Evolutionary conservation across 2,888 invertebrate genomes (phyloP), one percentile per base, ranked within the genome.

Genomic region (Thera obeliscata): DNA sequence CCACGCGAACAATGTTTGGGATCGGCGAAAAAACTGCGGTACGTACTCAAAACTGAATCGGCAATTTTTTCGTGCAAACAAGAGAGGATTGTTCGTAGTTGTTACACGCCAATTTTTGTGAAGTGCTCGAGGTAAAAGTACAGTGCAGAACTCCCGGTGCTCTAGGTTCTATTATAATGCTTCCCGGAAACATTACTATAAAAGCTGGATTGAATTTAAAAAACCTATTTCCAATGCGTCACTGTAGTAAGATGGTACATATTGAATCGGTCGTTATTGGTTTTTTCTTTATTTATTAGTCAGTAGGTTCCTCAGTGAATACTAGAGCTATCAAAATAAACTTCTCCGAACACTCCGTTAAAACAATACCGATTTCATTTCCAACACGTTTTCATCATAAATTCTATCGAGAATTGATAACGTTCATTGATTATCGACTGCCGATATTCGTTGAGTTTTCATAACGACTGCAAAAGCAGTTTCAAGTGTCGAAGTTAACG

Each of bases 41-140:
- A 67, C 70, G 66, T 72, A 75, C 74, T 73, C 74, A 79, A 79
- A 81, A 78, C 76, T 76, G 78, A 66, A 74, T 72, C 65, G 68
- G 73, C 80, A 75, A 73, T 72, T 80, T 81, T 81, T 78, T 71
- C 69, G 57, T 66, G 69, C 75, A 81, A 82, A 81, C 81, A 74
- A 77, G 78, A 78, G 70, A 74, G 65, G 74, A 75, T 70, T 77
- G 76, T 79, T 77, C 68, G 68, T 59, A 70, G 67, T 66, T 75
- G 71, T 74, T 72, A 58, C 59, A 49, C 62, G 58, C 57, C 58
- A 52, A 43, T 57, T 69, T 62, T 69, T 62, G 61, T 61, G 22
- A 33, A 54, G 6, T 41, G 22, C 48, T 64, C 8, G 35, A 38
- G 35, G 55, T 48, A 35, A 58, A 68, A 58, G 33, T 49, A 46